These are phyloP conservation scores for Dicranocentrus wangi DNA, from an alignment of 2,888 invertebrate species.

Conservation along the genomic window DNA sequence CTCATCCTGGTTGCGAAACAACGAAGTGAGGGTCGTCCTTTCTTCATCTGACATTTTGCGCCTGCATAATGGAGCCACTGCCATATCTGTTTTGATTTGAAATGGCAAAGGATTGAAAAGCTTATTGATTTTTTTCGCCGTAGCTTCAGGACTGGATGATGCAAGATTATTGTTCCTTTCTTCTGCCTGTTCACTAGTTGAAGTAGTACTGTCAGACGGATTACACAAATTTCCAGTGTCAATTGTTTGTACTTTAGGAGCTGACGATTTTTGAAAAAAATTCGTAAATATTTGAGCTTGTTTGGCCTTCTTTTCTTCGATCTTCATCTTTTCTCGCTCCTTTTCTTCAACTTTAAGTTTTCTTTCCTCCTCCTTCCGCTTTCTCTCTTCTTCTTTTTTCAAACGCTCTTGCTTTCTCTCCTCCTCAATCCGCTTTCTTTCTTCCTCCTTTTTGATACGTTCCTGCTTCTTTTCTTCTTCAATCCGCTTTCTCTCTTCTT, in stretches of 20 bases:
- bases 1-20: not conserved
- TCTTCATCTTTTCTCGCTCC: conserved; percentile 74
- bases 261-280: conserved; percentile 65
- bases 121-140: conserved; percentile 16
- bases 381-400: conserved; percentile 80
- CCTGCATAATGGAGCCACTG: conserved; percentile 84
- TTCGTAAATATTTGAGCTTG: conserved; percentile 61
- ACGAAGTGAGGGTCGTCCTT: conserved; percentile 74
- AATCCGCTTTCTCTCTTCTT: conserved; percentile 77
- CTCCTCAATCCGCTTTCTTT: conserved; percentile 79
- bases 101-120: conserved; percentile 74
- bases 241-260: conserved; percentile 45
- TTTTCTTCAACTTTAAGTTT: conserved; percentile 66
- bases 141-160: not conserved
- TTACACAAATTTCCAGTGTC: conserved; percentile 49
- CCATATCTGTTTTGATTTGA: conserved; percentile 89
- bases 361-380: conserved; percentile 80
- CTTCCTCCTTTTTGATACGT: conserved; percentile 78
- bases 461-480: conserved; percentile 77
- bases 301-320: conserved; percentile 74
- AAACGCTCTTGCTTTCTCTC: conserved; percentile 77
- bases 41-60: conserved; percentile 77
- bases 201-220: not conserved
- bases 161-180: not conserved
- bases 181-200: conserved; percentile 3